Conservation (phyloP, 2,888 invertebrate species). For the Nipponacmea schrenckii region DNA sequence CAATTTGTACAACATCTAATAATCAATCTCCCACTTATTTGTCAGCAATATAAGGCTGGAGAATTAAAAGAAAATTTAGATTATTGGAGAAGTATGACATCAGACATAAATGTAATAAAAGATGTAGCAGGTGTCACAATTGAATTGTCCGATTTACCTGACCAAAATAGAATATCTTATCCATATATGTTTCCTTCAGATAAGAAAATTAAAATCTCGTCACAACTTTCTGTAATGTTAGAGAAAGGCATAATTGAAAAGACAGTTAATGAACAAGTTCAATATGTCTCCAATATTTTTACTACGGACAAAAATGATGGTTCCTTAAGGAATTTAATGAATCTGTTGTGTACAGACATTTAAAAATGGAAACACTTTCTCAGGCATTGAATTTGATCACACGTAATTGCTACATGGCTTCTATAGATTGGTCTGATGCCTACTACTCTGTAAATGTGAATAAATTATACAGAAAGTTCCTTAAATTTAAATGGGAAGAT, state of each 20-base stretch:
- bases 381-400: constrained; percentile 19
- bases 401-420: constrained; percentile 1
- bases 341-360: constrained; percentile 26
- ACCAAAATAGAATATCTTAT: not conserved
- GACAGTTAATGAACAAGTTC: not conserved
- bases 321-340: constrained; percentile 4
- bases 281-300: constrained; percentile 9
- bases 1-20: no score
- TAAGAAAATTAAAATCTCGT: not conserved
- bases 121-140: not conserved
- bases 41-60: constrained; percentile 11
- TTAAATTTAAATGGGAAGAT: not conserved
- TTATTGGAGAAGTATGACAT: constrained; percentile 1
- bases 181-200: not conserved
- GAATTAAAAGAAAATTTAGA: constrained; percentile 1
- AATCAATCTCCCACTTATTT: no score
- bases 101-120: constrained; percentile 5
- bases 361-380: constrained; percentile 34
- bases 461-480: not conserved
- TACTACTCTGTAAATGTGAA: constrained; percentile 9
- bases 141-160: not conserved
- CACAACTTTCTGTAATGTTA: not conserved
- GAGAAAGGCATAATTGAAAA: constrained; percentile 1
- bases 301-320: constrained; percentile 7
- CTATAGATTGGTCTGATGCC: constrained; percentile 16